A percentile compares a stretch with the other conserved stretches of the same genome.
Evolutionary conservation across 2,797 vertebrate genomes (phyloP).

Genomic region (Hipposideros larvatus): DNA sequence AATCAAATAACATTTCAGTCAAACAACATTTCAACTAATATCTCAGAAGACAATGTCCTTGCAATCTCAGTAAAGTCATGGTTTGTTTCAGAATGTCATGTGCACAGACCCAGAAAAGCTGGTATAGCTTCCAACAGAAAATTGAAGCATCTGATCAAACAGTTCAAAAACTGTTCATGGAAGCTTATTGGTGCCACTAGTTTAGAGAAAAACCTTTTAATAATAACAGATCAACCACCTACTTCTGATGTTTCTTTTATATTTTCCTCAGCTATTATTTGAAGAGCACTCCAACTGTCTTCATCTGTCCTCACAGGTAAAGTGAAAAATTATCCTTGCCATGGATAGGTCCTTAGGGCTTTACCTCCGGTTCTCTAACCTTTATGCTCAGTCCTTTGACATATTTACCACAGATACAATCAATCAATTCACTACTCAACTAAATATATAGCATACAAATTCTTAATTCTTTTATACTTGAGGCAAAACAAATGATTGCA

Average conservation of each 20-base stretch:
- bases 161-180: not conserved
- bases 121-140: not conserved
- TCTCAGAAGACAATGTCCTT: not conserved
- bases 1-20: not conserved
- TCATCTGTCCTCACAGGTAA: not conserved
- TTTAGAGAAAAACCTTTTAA: not conserved
- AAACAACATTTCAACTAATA: not conserved
- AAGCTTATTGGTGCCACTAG: not conserved
- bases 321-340: not conserved
- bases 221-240: not conserved
- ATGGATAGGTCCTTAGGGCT: not conserved
- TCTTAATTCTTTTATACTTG: not conserved
- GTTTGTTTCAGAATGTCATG: not conserved
- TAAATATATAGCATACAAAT: not conserved
- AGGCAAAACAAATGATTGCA: not conserved
- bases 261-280: not conserved
- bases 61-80: not conserved
- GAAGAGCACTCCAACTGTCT: not conserved
- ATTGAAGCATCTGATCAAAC: not conserved
- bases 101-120: not conserved
- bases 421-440: slow-evolving; percentile 1
- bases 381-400: not conserved
- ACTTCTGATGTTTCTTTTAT: not conserved
- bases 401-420: not conserved
- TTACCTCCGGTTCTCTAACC: not conserved